These are phyloP conservation scores for Yponomeuta plumbellus DNA, from an alignment of 2,888 invertebrate genomes.

Conservation along the genomic window DNA sequence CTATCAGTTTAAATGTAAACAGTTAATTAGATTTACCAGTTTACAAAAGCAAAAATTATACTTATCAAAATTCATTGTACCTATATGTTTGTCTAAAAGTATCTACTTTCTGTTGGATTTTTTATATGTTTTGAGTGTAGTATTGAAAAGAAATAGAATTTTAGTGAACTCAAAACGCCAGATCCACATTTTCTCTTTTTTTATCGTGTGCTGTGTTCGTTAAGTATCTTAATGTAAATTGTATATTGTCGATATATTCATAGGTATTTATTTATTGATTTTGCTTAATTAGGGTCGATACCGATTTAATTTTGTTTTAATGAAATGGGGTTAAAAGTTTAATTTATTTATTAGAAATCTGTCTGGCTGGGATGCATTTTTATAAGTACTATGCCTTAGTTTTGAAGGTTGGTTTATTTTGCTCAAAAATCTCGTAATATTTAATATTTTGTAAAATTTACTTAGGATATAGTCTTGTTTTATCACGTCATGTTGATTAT, in stretches of 20 bases:
- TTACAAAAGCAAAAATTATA: neutral
- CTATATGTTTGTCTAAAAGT: neutral
- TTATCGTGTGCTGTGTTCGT: conserved; percentile 74
- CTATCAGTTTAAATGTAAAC: conserved; percentile 10
- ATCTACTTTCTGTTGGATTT: conserved; percentile 42
- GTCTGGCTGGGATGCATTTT: conserved; percentile 68
- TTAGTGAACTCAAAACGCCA: conserved; percentile 63
- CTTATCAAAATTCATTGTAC: neutral
- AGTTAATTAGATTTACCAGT: neutral
- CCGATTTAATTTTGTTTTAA: conserved; percentile 36
- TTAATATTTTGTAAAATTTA: conserved; percentile 57
- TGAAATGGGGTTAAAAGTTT: conserved; percentile 42
- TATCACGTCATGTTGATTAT: conserved; percentile 34
- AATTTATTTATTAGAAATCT: conserved; percentile 39
- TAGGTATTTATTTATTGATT: conserved; percentile 72
- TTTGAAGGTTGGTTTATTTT: conserved; percentile 39
- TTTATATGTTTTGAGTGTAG: conserved; percentile 61
- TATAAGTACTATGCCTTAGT: conserved; percentile 22
- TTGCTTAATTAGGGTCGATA: conserved; percentile 64
- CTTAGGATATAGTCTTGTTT: conserved; percentile 51
- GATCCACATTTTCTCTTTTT: conserved; percentile 50
- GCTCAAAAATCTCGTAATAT: conserved; percentile 57
- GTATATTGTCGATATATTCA: conserved; percentile 72
- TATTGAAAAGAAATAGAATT: conserved; percentile 45
- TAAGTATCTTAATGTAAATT: conserved; percentile 67